Evolutionary conservation across 2,797 vertebrate genomes (phyloP).

Genomic region (Phalanger gymnotis): DNA sequence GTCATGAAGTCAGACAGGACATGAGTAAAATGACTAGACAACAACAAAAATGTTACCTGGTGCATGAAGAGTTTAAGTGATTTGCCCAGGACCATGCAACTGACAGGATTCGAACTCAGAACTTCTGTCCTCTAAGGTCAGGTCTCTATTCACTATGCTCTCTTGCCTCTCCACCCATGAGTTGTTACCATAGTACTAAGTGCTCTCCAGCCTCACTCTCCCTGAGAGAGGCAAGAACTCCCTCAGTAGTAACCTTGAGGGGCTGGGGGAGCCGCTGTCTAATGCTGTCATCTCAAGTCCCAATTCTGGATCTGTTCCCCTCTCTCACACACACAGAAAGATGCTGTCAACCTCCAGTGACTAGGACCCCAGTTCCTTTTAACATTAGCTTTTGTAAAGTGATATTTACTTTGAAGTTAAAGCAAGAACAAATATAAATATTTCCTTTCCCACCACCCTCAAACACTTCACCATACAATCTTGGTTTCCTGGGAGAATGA

Average conservation of each 20-base stretch:
- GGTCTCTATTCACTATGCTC: not conserved
- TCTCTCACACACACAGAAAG: not conserved
- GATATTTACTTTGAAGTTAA: not conserved
- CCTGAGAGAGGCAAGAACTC: not conserved
- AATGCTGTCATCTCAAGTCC: not conserved
- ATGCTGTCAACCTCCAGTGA: not conserved
- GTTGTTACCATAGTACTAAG: not conserved
- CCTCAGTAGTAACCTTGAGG: not conserved
- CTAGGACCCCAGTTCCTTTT: not conserved
- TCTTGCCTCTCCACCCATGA: not conserved
- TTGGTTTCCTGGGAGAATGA: not conserved
- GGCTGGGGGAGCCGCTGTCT: not conserved
- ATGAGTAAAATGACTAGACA: not conserved
- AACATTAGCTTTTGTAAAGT: not conserved
- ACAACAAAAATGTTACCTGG: not conserved
- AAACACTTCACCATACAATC: not conserved
- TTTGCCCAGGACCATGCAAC: not conserved
- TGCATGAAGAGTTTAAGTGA: not conserved
- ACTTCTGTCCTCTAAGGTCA: not conserved
- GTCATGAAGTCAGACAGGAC: not conserved
- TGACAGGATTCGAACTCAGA: not conserved
- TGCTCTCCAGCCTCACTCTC: not conserved
- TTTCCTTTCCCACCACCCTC: not conserved
- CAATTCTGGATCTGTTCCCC: not conserved
- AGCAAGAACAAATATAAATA: not conserved